Percentiles rank a stretch among this genome's conserved stretches.
Evolutionary conservation across 2,888 invertebrate species (phyloP).

Genomic region (Papilio protenor): DNA sequence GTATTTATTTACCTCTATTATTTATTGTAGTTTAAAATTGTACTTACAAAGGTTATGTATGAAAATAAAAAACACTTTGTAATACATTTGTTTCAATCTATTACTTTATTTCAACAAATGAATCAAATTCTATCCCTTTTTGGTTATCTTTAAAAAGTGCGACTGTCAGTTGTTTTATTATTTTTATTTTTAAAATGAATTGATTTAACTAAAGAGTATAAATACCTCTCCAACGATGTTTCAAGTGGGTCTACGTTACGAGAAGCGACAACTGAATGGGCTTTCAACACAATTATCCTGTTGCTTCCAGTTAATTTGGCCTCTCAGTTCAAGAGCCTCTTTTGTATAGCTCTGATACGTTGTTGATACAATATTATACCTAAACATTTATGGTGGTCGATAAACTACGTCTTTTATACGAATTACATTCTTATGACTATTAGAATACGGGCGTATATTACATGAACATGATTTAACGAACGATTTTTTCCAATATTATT

Average conservation of each 20-base stretch:
- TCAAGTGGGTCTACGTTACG: conserved; percentile 41
- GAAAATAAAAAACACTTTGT: conserved; percentile 32
- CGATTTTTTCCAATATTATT: not conserved
- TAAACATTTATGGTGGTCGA: conserved; percentile 25
- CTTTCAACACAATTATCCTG: conserved; percentile 62
- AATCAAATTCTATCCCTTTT: not conserved
- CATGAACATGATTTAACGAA: not conserved
- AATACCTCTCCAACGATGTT: conserved; percentile 34
- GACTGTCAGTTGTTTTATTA: not conserved
- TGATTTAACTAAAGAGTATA: conserved; percentile 7
- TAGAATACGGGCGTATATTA: not conserved
- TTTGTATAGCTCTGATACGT: conserved; percentile 57
- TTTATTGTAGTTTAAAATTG: conserved; percentile 69
- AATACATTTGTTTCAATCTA: conserved; percentile 38
- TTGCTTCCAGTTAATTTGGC: conserved; percentile 70
- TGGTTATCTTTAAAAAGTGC: not conserved
- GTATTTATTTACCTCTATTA: conserved; percentile 68
- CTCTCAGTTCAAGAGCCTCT: conserved; percentile 52
- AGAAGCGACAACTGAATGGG: conserved; percentile 55
- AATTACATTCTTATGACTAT: not conserved
- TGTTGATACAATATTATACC: conserved; percentile 49
- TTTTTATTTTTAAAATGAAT: conserved; percentile 4
- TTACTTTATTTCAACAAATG: not conserved
- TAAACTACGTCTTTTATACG: not conserved
- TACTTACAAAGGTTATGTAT: conserved; percentile 53